A percentile compares a stretch with the other conserved stretches of the same genome.
phyloP scores from a whole-genome alignment of 2,888 invertebrate genomes.

The Stictocephala bisonia region DNA sequence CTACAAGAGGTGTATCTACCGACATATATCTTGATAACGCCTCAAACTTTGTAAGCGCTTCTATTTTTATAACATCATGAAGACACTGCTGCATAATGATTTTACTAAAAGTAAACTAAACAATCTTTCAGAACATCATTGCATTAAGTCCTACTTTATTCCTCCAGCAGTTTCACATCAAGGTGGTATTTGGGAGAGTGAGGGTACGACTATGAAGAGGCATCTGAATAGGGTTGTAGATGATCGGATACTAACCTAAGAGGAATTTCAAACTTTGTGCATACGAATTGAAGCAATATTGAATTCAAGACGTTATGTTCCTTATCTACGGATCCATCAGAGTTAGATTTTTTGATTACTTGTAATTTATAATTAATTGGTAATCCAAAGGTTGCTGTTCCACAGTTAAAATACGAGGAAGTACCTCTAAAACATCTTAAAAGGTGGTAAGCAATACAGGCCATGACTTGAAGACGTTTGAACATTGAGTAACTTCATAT shows the following conservation, averaged over 20 bases:
- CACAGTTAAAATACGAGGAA: slow-evolving; percentile 52
- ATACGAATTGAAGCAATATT: slow-evolving; percentile 8
- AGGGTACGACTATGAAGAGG: neutral
- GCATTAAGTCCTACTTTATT: neutral
- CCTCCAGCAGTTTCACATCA: slow-evolving; percentile 2
- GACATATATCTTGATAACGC: slow-evolving; percentile 3
- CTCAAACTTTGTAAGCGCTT: neutral
- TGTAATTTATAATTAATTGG: slow-evolving; percentile 58
- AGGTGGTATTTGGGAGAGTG: slow-evolving; percentile 8
- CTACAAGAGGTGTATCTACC: slow-evolving; percentile 3
- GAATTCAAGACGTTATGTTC: neutral
- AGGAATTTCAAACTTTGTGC: neutral
- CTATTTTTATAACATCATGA: neutral
- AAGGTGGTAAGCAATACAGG: slow-evolving; percentile 12
- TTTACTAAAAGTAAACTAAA: neutral
- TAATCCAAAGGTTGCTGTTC: slow-evolving; percentile 48
- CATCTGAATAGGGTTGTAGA: slow-evolving; percentile 3
- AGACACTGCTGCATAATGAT: neutral
- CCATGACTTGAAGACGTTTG: too few relatives aligned
- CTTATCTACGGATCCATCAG: slow-evolving; percentile 34
- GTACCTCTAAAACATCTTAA: slow-evolving; percentile 49
- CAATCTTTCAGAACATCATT: neutral
- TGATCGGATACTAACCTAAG: neutral
- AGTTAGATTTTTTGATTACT: slow-evolving; percentile 55
- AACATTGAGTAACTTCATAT: too few relatives aligned